phyloP scores from a whole-genome alignment of 2,113 vertebrate genomes.

The Alces alces region DNA sequence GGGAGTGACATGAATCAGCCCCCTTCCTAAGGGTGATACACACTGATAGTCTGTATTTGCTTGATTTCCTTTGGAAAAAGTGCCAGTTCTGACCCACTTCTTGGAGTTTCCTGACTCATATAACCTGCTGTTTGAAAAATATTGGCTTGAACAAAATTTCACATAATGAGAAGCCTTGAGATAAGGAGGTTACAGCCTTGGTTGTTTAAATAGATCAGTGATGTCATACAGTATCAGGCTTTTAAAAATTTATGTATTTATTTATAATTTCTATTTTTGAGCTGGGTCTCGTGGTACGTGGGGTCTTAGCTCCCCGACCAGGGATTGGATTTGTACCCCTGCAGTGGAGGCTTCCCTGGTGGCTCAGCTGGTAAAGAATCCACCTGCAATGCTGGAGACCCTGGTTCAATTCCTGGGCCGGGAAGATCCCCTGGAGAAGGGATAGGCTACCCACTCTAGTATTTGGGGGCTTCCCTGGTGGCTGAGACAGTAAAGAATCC shows the following conservation, averaged over 20 bases:
- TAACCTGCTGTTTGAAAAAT: not conserved
- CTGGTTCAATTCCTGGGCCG: not conserved
- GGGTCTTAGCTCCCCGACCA: not conserved
- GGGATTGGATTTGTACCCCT: not conserved
- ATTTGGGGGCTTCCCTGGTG: not conserved
- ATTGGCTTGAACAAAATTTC: not conserved
- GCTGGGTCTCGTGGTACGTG: not conserved
- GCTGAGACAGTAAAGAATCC: not conserved
- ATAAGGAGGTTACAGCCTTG: not conserved
- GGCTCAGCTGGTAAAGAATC: not conserved
- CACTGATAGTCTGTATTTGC: rapidly evolving
- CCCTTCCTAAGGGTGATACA: no score
- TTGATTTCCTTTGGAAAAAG: not conserved
- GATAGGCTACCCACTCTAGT: not conserved
- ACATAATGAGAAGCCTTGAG: rapidly evolving
- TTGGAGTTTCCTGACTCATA: not conserved
- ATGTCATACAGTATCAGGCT: not conserved
- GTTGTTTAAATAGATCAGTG: not conserved
- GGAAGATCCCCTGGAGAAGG: not conserved
- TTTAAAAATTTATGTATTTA: not conserved
- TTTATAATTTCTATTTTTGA: not conserved
- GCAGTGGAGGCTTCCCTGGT: not conserved
- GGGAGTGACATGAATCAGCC: not conserved
- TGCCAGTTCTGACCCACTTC: not conserved
- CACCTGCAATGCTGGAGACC: not conserved